A percentile compares a stretch with the other conserved stretches of the same genome.
phyloP scores from a whole-genome alignment of 2,888 invertebrate species.

The Hirtodrosophila confusa region DNA sequence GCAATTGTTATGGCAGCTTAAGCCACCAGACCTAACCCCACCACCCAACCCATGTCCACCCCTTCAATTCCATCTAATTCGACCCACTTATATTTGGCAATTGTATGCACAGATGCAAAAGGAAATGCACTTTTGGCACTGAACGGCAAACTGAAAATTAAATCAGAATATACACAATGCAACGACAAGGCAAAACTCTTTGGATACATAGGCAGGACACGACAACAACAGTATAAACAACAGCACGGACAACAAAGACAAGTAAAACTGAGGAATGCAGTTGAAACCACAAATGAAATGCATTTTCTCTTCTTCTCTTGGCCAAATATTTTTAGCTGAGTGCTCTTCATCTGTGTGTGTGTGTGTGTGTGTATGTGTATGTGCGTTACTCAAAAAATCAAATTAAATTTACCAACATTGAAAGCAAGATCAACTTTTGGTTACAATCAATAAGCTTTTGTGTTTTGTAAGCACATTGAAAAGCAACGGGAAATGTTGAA shows the following conservation, averaged over 20 bases:
- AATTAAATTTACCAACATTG: slow-evolving; percentile 44
- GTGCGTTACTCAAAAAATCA: slow-evolving; percentile 38
- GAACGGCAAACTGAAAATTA: slow-evolving; percentile 41
- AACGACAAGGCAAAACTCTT: slow-evolving; percentile 37
- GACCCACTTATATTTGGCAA: slow-evolving; percentile 46
- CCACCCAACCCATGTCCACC: background rate
- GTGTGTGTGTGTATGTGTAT: slow-evolving; percentile 3
- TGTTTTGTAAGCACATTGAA: background rate
- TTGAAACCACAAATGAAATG: slow-evolving; percentile 44
- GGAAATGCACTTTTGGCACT: slow-evolving; percentile 42
- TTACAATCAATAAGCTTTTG: slow-evolving; percentile 58
- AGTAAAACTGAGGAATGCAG: slow-evolving; percentile 6
- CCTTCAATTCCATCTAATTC: background rate
- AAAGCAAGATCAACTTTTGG: slow-evolving; percentile 52
- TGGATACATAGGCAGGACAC: slow-evolving; percentile 35
- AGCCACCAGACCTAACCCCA: slow-evolving; percentile 23
- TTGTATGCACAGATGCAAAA: slow-evolving; percentile 11
- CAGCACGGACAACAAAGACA: slow-evolving; percentile 9
- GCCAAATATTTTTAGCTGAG: slow-evolving; percentile 23
- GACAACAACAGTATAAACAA: too few relatives aligned
- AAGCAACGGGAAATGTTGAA: slow-evolving; percentile 10
- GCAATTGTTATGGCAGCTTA: slow-evolving; percentile 68
- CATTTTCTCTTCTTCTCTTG: slow-evolving; percentile 22
- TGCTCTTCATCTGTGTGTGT: slow-evolving; percentile 8
- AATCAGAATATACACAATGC: slow-evolving; percentile 61